Base-by-base conservation (phyloP, 2,888 invertebrate species). In the Tribolium freemani region DNA sequence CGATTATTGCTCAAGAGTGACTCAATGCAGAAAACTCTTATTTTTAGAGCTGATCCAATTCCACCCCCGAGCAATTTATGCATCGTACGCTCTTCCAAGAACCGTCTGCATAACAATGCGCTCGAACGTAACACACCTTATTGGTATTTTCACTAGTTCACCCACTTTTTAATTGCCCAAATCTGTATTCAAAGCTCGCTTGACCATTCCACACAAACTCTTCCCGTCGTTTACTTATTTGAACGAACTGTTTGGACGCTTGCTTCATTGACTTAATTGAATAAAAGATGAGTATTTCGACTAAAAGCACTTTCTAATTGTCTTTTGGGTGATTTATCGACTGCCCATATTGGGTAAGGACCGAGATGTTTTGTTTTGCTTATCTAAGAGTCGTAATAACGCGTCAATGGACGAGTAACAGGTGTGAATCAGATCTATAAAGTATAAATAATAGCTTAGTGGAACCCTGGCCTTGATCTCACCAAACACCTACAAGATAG, bases 181-280 rank as follows among this genome's bases (percentile, higher is more conserved):
- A 63, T 63, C 63, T 51, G 63, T 63, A 63, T 63, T 63, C 63
- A 50, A 63, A 50, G 38, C 21, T 31, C 30, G 21, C 45, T 46
- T 48, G 60, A 20, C 56, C 31, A 10, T 11, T 54, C 9, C 31
- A n/a, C 38, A 38, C 38, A 38, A 38, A 38, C 38, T 20, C 30
- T 56, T 30, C 56, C 54, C 56, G 10, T 58, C 30, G 13, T 54
- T 54, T 26, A 26, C 26, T 45, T 11, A 45, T 45, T 45, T 45
- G 11, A 8, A 45, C 45, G 45, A 45, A 45, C 1, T 45, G 11
- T 11, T 11, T 45, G 45, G 45, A 45, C 45, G 45, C 11, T 45
- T 45, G 45, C 11, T 45, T 45, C 16, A 38, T 38, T 38, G 38
- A 38, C 38, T 38, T 38, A 48, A 11, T 20, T 53, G 38, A 38